Conservation (phyloP, 1,140 invertebrate genomes). For the Mya arenaria region DNA sequence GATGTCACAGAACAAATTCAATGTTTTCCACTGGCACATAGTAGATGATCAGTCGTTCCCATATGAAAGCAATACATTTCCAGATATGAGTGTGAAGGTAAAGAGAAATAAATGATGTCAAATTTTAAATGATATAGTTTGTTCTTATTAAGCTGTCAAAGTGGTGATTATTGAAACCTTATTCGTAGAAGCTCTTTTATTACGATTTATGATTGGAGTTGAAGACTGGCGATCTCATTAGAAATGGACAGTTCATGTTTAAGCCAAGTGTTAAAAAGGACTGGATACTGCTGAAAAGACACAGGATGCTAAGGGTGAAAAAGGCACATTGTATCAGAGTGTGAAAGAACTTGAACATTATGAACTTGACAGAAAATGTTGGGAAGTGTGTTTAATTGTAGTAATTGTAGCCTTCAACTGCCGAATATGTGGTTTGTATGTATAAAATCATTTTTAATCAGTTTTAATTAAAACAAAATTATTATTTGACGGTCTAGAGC, state of each 20-base stretch:
- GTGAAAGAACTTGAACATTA: no score
- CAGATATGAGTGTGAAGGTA: constrained; percentile 82
- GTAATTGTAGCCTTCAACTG: no score
- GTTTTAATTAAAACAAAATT: no score
- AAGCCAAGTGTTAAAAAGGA: neutral
- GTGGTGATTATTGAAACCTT: neutral
- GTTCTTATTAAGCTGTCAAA: neutral
- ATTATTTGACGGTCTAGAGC: no score
- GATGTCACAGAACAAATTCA: constrained; percentile 94
- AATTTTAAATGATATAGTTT: neutral
- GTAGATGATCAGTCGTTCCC: constrained; percentile 96
- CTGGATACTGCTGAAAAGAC: neutral
- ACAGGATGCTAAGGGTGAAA: no score
- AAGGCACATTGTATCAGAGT: no score
- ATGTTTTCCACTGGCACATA: constrained; percentile 97
- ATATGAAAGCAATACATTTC: constrained; percentile 89
- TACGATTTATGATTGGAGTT: neutral
- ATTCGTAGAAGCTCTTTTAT: neutral
- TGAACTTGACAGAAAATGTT: no score
- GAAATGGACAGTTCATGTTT: neutral
- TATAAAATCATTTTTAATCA: no score
- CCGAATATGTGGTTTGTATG: no score
- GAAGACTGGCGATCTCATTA: neutral
- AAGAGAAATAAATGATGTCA: neutral
- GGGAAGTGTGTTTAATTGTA: no score